Percentiles rank a stretch among this genome's conserved stretches.
Evolutionary conservation across 2,113 vertebrate genomes (phyloP).

Genomic region (Colaptes auratus): DNA sequence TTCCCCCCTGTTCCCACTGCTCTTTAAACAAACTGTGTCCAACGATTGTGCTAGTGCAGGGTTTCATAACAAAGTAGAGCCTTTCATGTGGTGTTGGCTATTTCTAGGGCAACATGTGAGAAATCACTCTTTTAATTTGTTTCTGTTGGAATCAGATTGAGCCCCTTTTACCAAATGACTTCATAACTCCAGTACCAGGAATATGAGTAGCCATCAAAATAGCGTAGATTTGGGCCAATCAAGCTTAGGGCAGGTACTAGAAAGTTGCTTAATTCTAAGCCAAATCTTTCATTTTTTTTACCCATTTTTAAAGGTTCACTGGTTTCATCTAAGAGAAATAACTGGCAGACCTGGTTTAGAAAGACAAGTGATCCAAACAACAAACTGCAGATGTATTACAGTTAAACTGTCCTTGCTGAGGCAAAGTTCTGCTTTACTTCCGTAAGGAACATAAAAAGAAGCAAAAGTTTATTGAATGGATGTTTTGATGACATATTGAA

Average conservation of each 20-base stretch:
- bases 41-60: not conserved
- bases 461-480: not conserved
- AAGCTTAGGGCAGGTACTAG: not conserved
- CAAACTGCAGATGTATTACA: not conserved
- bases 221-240: not conserved
- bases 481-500: not conserved
- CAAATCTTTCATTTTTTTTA: not conserved
- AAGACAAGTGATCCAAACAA: not conserved
- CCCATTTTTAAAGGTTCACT: not conserved
- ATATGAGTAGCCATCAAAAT: not conserved
- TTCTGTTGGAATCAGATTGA: not conserved
- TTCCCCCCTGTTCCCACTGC: not conserved
- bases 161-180: not conserved
- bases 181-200: not conserved
- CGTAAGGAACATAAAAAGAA: not conserved
- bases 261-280: not conserved
- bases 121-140: not conserved
- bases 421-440: not conserved
- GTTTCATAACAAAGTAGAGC: not conserved
- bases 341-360: not conserved
- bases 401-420: not conserved
- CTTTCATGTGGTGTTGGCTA: not conserved
- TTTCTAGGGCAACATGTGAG: not conserved
- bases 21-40: conserved; percentile 7
- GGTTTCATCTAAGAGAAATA: not conserved